A percentile compares a stretch with the other conserved stretches of the same genome.
These are phyloP conservation scores for Epizoanthus scotinus DNA, from an alignment of 92 coral and sea anemone species.

Conservation along the genomic window DNA sequence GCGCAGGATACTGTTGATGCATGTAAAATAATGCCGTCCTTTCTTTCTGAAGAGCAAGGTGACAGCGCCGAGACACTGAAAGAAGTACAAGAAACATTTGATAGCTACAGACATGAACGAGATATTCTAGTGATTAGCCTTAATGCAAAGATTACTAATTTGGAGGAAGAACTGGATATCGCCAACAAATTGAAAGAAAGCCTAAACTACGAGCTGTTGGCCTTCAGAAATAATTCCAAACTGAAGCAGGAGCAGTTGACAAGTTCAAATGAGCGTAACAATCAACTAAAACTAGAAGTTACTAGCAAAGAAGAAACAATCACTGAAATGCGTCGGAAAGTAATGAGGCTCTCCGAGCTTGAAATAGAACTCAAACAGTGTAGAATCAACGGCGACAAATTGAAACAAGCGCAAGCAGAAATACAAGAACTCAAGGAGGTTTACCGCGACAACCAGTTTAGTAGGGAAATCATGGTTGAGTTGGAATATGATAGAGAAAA, in stretches of 20 bases:
- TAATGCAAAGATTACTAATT: neutral
- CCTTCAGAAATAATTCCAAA: constrained; percentile 15
- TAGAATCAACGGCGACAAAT: constrained; percentile 1
- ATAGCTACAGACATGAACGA: constrained; percentile 17
- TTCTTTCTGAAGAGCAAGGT: neutral
- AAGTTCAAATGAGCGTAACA: constrained; percentile 59
- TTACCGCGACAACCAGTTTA: constrained; percentile 20
- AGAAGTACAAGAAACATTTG: constrained; percentile 12
- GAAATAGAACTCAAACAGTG: constrained; percentile 9
- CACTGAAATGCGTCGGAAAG: constrained; percentile 55
- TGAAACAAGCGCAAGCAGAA: constrained; percentile 13
- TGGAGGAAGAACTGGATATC: constrained; percentile 21
- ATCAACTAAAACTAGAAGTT: constrained; percentile 63
- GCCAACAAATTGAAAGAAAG: constrained; percentile 20
- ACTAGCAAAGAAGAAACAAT: constrained; percentile 63
- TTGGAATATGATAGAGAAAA: constrained; percentile 69
- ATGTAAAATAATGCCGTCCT: too few relatives aligned
- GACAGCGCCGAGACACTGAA: constrained; percentile 1
- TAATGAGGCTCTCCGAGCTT: constrained; percentile 17
- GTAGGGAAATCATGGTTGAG: constrained; percentile 29
- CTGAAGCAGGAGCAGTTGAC: constrained; percentile 31
- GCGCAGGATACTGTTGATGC: constrained; percentile 30
- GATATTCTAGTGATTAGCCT: neutral
- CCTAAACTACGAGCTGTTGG: constrained; percentile 24
- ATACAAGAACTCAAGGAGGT: constrained; percentile 9